Base-by-base conservation (phyloP, 2,888 invertebrate genomes). In the Plusia festucae region DNA sequence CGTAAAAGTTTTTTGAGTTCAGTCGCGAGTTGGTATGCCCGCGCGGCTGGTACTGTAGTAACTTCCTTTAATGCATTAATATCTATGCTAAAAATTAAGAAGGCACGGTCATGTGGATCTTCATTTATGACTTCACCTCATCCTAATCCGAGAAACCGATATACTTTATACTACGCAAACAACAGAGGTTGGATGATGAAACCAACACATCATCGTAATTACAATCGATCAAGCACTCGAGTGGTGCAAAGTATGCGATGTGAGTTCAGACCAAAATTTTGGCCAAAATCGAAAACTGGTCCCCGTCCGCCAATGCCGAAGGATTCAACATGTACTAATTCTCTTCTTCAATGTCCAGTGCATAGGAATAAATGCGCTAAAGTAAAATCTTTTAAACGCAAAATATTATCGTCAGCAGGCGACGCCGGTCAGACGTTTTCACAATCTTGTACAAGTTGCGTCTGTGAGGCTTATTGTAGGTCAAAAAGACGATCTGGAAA, bases 101-200 rank as follows among this genome's bases (percentile, higher is more conserved):
- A 70, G 53, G 9, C 20, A 13, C 52, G 67, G 46, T 51, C 13
- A 1, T 27, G 27, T 54, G 27, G 46, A 27, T 46, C 65, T 22
- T 55, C 73, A 16, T 57, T 46, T 34, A 27, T 67, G 18, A 22
- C 62, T 34, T 32, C 27, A 20, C 54, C 46, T 58, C 70, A 81
- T 63, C 85, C 86, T 18, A 79, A 85, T 67, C 82, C 83, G 16
- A 70, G 53, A 27, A 87, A 72, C 53, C 83, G 70, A 70, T 90
- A 88, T 58, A 76, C 76, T 20, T 69, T 88, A 18, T 85, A 69
- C 53, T 84, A 83, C 75, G 70, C 78, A 15, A 59, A 68, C 3
- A 69, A 77, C 11, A 85, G 83, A 78, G 88, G 89, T 13, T 88
- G 90, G 87, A 72, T 88, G n/a, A 83, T 87, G 68, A 89, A 89